Evolutionary conservation across 2,113 vertebrate species (phyloP).

Genomic region (Chaetodon auriga): DNA sequence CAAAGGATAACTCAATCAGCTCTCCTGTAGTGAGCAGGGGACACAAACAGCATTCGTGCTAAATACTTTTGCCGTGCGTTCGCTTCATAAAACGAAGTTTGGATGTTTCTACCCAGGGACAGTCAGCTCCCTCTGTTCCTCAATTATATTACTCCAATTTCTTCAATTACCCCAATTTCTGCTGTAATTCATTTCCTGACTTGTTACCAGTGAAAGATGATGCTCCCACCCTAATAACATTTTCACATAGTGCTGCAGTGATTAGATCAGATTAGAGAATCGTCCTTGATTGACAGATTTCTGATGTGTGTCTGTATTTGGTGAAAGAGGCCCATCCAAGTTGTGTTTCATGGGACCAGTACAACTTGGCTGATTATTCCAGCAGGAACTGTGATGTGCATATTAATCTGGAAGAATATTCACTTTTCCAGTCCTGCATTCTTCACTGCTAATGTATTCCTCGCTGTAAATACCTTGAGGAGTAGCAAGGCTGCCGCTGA

Average conservation of each 20-base stretch:
- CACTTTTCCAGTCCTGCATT: slow-evolving; percentile 64
- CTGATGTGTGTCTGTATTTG: slow-evolving; percentile 14
- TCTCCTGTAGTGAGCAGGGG: not conserved
- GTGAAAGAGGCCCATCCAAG: not conserved
- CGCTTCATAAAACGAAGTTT: not conserved
- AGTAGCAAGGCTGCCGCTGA: slow-evolving; percentile 63
- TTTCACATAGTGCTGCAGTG: slow-evolving; percentile 2
- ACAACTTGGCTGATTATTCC: slow-evolving; percentile 48
- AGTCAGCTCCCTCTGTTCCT: slow-evolving; percentile 2
- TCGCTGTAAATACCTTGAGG: slow-evolving; percentile 74
- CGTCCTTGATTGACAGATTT: slow-evolving; percentile 32
- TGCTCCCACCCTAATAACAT: slow-evolving; percentile 11
- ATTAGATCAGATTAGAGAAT: slow-evolving; percentile 21
- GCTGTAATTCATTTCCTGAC: not conserved
- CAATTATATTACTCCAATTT: not conserved
- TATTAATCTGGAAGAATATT: slow-evolving; percentile 74
- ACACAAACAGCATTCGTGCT: not conserved
- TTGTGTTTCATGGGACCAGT: slow-evolving; percentile 20
- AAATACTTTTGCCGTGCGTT: slow-evolving; percentile 11
- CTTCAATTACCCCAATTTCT: slow-evolving; percentile 17
- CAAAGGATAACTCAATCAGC: not conserved
- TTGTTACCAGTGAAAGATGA: not conserved
- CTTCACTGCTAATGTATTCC: slow-evolving; percentile 72
- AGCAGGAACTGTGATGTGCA: slow-evolving; percentile 59
- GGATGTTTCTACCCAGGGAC: slow-evolving; percentile 12